Conservation (phyloP, 2,797 vertebrate genomes). For the Gobio occitaniae region DNA sequence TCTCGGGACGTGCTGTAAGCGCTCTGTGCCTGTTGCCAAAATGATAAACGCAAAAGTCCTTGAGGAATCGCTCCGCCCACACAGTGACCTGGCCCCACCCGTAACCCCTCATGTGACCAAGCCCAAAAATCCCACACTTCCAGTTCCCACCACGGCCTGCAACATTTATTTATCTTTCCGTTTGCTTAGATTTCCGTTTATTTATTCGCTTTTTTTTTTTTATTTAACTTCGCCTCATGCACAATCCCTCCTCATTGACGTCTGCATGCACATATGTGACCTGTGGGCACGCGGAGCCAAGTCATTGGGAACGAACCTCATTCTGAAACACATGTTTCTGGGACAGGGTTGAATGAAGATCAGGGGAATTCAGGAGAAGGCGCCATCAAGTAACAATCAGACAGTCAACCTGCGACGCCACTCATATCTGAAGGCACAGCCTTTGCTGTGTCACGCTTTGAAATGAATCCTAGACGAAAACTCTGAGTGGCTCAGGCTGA, state of each 20-base stretch:
- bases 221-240: conserved; percentile 71
- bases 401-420: background rate
- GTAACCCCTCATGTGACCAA: conserved; percentile 66
- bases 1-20: conserved; percentile 65
- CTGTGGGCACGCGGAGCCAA: conserved; percentile 5
- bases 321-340: background rate
- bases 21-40: conserved; percentile 50
- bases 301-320: conserved; percentile 37
- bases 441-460: background rate
- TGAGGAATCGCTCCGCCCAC: conserved; percentile 70
- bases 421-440: background rate
- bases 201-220: conserved; percentile 71
- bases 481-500: background rate
- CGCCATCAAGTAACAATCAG: background rate
- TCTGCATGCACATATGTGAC: conserved; percentile 58
- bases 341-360: conserved; percentile 48
- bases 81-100: conserved; percentile 57
- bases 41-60: conserved; percentile 63
- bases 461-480: background rate
- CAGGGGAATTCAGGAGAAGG: conserved; percentile 25
- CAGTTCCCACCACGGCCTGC: conserved; percentile 76
- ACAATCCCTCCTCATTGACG: conserved; percentile 52
- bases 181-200: conserved; percentile 73
- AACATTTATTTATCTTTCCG: conserved; percentile 74
- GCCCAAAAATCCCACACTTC: conserved; percentile 69